phyloP scores from a whole-genome alignment of 1,140 invertebrate species.

The Harpegnathos saltator region DNA sequence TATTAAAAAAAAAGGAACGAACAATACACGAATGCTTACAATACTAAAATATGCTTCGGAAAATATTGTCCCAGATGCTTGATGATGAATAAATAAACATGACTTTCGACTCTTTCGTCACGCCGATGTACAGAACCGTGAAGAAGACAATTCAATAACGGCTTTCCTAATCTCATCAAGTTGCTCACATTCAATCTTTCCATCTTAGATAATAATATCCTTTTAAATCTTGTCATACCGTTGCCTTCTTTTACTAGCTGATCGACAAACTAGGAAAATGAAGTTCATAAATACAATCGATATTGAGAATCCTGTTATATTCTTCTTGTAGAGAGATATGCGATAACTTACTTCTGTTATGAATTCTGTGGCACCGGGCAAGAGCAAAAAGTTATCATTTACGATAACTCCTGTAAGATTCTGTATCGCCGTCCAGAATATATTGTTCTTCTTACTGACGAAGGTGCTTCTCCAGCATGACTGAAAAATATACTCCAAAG shows the following conservation, averaged over 20 bases:
- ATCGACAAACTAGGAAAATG: slow-evolving; percentile 69
- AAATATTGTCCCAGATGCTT: slow-evolving; percentile 56
- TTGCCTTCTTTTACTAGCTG: slow-evolving; percentile 75
- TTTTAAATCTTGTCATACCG: slow-evolving; percentile 71
- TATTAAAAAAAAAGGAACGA: background rate
- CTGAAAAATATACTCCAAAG: slow-evolving; percentile 69
- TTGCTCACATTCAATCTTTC: slow-evolving; percentile 49
- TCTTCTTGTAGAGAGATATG: slow-evolving; percentile 9
- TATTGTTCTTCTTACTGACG: slow-evolving; percentile 73
- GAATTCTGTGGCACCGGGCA: slow-evolving; percentile 30
- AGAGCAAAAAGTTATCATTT: slow-evolving; percentile 66
- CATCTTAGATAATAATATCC: slow-evolving; percentile 73
- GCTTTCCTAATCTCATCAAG: slow-evolving; percentile 57
- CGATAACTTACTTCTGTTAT: slow-evolving; percentile 65
- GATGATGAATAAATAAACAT: slow-evolving; percentile 61
- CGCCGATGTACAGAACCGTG: slow-evolving; percentile 75
- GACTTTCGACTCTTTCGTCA: slow-evolving; percentile 77
- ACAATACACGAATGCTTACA: slow-evolving; percentile 54
- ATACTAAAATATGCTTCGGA: slow-evolving; percentile 41
- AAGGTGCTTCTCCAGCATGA: slow-evolving; percentile 76
- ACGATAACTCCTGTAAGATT: slow-evolving; percentile 69
- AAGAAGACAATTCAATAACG: slow-evolving; percentile 74
- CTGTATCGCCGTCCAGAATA: slow-evolving; percentile 73
- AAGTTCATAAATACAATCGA: slow-evolving; percentile 2
- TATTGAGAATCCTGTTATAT: slow-evolving; percentile 13